A percentile compares a stretch with the other conserved stretches of the same genome.
Conservation (phyloP, 2,113 vertebrate species). For the chimpanzee (Pan troglodytes) region NHGRI_mPanTro3-v2.1_pri NC_072411.2:76001001-76001500, state of each 20-base stretch:
- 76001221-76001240: background rate
- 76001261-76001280: background rate
- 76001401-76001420: background rate
- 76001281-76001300: background rate
- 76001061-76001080: too few relatives aligned
- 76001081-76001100: too few relatives aligned
- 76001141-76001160: too few relatives aligned
- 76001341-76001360: background rate
- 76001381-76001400: background rate
- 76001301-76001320: background rate
- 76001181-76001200: background rate
- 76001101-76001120: too few relatives aligned
- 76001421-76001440: background rate
- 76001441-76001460: background rate
- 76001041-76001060: too few relatives aligned
- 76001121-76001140: too few relatives aligned
- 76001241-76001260: slow-evolving; percentile 20
- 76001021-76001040: too few relatives aligned
- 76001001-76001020: too few relatives aligned
- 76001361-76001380: background rate
- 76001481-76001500: slow-evolving; percentile 31
- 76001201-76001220: slow-evolving; percentile 26
- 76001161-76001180: too few relatives aligned
- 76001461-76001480: background rate
- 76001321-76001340: slow-evolving; percentile 25